Conservation (phyloP, 2,888 invertebrate species). For the Phania funesta region DNA sequence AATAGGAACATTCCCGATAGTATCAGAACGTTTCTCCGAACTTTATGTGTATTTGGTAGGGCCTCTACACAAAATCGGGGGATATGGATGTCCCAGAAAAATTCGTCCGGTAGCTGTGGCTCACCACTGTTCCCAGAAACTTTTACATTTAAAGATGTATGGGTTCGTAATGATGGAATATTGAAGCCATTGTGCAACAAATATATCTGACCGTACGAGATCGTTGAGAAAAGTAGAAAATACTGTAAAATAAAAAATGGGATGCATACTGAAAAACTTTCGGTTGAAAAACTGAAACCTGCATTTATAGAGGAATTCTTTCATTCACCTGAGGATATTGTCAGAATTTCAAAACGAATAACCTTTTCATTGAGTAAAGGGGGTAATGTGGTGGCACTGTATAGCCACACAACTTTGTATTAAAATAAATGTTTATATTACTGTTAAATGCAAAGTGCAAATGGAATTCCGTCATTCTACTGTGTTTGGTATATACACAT, state of each 20-base stretch:
- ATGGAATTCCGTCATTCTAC: too few species aligned
- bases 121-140: not conserved
- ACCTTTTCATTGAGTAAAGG: too few species aligned
- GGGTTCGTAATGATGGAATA: constrained; percentile 5
- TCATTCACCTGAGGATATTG: not conserved
- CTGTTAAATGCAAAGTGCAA: too few species aligned
- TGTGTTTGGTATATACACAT: too few species aligned
- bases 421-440: too few species aligned
- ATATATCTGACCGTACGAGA: not conserved
- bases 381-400: too few species aligned
- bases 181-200: not conserved
- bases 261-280: not conserved
- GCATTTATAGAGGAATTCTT: not conserved
- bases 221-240: not conserved
- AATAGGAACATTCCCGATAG: not conserved
- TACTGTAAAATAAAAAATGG: not conserved
- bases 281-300: not conserved
- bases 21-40: not conserved
- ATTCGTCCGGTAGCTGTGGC: not conserved
- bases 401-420: too few species aligned
- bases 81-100: not conserved
- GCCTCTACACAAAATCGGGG: not conserved
- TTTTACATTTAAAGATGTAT: not conserved
- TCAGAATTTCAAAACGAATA: not conserved
- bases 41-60: constrained; percentile 1